Base-by-base conservation (phyloP, 2,797 vertebrate genomes). In the Microctenopoma stevenorrisi region DNA sequence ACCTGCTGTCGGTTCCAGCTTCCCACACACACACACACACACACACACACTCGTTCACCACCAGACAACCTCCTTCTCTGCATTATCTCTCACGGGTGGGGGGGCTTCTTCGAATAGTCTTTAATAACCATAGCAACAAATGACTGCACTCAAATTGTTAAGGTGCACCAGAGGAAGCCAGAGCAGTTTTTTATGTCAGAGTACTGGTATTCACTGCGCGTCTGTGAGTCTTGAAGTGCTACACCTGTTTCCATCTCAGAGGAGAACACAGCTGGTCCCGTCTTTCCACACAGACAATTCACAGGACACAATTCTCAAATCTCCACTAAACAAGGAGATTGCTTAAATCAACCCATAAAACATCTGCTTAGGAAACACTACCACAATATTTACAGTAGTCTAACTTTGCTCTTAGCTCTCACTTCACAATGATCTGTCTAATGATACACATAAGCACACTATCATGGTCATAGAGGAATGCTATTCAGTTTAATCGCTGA, bases 61-160 rank as follows among this genome's bases (percentile, higher is more conserved):
- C 35, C 54, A 75, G 74, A 75, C 60, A 33, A 42, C 13, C 72
- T 73, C 59, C 65, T 54, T 63, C 65, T 79, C 55, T 28, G 56
- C 16, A 47, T 68, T 68, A 47, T 62, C 57, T 68, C 67, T 68
- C 54, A 4, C 3, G 13, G 63, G 64, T 54, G 65, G 56, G 71
- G 51, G 61, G 63, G 59, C 47, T 83, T 76, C 64, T 69, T 46
- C 51, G 7, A 75, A 62, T 30, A 56, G 47, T 82, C 80, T 84
- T 84, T 76, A 85, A 85, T 78, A 88, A 72, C 91, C 87, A 86
- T 87, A 78, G 88, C 85, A 92, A 92, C 91, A 74, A 79, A 85
- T 79, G 75, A 83, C 73, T 62, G 64, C 3, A 4, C 59, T 67
- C 13, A 8, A 59, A 81, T 87, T 84, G 86, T 91, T 71, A 57